Conservation (phyloP, 2,113 vertebrate species). For the Neolamprologus variostigma region DNA sequence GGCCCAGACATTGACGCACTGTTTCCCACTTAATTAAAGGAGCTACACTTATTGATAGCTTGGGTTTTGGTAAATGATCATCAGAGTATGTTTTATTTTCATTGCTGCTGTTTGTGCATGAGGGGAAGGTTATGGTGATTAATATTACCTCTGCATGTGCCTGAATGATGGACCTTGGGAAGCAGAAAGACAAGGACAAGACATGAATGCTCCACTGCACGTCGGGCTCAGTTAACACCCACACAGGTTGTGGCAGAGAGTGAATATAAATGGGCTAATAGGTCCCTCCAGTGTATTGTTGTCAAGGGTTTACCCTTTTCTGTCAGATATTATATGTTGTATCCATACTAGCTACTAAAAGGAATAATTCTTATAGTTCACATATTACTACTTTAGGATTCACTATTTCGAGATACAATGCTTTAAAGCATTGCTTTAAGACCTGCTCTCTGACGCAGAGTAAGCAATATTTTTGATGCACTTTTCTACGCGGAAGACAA, state of each 20-base stretch:
- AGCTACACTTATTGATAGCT: slow-evolving; percentile 18
- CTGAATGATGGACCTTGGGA: slow-evolving; percentile 43
- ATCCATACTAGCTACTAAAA: not conserved
- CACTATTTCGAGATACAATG: not conserved
- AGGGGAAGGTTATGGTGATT: slow-evolving; percentile 28
- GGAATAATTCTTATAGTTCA: not conserved
- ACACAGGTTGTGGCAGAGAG: slow-evolving; percentile 18
- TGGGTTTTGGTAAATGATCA: not conserved
- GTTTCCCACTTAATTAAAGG: slow-evolving; percentile 4
- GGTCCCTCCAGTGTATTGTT: not conserved
- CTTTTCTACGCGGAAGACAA: not conserved
- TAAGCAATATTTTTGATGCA: not conserved
- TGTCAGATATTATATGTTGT: not conserved
- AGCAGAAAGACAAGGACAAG: slow-evolving; percentile 41
- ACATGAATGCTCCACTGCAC: slow-evolving; percentile 10
- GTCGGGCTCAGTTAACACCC: slow-evolving; percentile 11
- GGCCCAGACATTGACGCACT: not conserved
- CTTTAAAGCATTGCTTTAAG: not conserved
- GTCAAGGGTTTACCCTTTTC: not conserved
- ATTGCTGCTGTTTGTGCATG: slow-evolving; percentile 13
- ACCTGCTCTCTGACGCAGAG: not conserved
- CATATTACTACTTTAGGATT: not conserved
- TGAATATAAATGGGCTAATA: slow-evolving; percentile 2
- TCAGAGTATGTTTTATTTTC: slow-evolving; percentile 23
- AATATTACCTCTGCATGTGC: slow-evolving; percentile 24